phyloP scores from a whole-genome alignment of 2,797 vertebrate genomes.

The Syngnathus rostellatus region DNA sequence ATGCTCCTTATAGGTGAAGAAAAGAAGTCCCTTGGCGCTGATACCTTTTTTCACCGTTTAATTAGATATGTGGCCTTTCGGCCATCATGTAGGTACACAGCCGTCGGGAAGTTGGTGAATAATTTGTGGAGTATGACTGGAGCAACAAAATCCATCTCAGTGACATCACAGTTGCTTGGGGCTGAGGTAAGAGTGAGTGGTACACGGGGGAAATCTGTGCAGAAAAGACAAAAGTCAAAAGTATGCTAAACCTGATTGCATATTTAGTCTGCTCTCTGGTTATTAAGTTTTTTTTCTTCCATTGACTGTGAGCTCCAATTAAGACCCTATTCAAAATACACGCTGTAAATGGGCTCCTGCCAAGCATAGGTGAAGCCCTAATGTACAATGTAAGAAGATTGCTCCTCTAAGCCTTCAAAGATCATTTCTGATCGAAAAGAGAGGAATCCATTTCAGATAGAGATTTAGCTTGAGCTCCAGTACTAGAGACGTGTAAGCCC shows the following conservation, averaged over 20 bases:
- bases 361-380: slow-evolving; percentile 47
- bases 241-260: slow-evolving; percentile 17
- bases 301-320: slow-evolving; percentile 33
- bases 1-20: no score
- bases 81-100: no score
- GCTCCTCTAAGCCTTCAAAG: slow-evolving; percentile 53
- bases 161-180: no score
- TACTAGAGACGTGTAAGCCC: slow-evolving; percentile 40
- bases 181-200: no score
- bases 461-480: slow-evolving; percentile 49
- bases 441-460: slow-evolving; percentile 49
- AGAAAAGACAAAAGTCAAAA: no score
- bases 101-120: no score
- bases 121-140: no score
- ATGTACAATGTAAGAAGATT: slow-evolving; percentile 59
- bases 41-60: no score
- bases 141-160: no score
- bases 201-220: no score
- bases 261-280: slow-evolving; percentile 29
- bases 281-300: slow-evolving; percentile 18
- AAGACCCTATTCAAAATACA: slow-evolving; percentile 53
- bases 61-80: no score
- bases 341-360: slow-evolving; percentile 33
- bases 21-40: no score
- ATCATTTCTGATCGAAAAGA: slow-evolving; percentile 50